Evolutionary conservation across 1,140 invertebrate genomes (phyloP).

Genomic region (Riptortus pedestris): DNA sequence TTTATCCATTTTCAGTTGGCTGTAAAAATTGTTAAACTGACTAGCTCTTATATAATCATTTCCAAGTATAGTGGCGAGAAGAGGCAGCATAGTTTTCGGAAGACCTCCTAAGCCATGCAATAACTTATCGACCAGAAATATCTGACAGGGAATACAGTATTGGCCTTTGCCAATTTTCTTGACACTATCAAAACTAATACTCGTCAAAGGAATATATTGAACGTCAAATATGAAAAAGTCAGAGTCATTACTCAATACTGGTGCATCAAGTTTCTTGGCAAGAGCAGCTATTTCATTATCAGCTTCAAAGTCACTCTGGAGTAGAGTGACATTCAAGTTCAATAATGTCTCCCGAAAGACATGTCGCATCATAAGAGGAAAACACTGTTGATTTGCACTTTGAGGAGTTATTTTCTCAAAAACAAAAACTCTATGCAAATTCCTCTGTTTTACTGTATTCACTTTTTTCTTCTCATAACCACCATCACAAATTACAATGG

Average conservation of each 20-base stretch:
- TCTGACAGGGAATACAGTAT: slow-evolving; percentile 47
- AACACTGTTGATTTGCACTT: slow-evolving; percentile 37
- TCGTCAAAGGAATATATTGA: slow-evolving; percentile 65
- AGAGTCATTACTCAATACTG: slow-evolving; percentile 78
- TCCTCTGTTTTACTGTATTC: slow-evolving; percentile 51
- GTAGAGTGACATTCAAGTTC: slow-evolving; percentile 51
- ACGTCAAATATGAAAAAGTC: slow-evolving; percentile 84
- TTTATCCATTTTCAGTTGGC: slow-evolving; percentile 50
- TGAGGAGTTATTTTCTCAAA: slow-evolving; percentile 19
- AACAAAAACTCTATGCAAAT: slow-evolving; percentile 47
- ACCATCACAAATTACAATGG: slow-evolving; percentile 75
- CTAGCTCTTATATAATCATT: slow-evolving; percentile 72
- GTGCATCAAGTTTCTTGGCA: slow-evolving; percentile 61
- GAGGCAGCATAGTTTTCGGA: slow-evolving; percentile 52
- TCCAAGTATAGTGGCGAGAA: slow-evolving; percentile 69
- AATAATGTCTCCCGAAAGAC: slow-evolving; percentile 57
- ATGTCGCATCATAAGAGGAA: slow-evolving; percentile 57
- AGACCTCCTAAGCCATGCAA: slow-evolving; percentile 53
- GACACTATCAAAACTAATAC: slow-evolving; percentile 41
- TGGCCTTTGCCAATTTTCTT: slow-evolving; percentile 26
- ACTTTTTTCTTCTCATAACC: slow-evolving; percentile 65
- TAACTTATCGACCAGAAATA: slow-evolving; percentile 61
- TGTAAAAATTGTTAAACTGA: slow-evolving; percentile 59
- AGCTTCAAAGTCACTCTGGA: slow-evolving; percentile 72
- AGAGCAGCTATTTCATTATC: slow-evolving; percentile 72